phyloP scores from a whole-genome alignment of 2,113 vertebrate genomes.

The Manacus vitellinus region DNA sequence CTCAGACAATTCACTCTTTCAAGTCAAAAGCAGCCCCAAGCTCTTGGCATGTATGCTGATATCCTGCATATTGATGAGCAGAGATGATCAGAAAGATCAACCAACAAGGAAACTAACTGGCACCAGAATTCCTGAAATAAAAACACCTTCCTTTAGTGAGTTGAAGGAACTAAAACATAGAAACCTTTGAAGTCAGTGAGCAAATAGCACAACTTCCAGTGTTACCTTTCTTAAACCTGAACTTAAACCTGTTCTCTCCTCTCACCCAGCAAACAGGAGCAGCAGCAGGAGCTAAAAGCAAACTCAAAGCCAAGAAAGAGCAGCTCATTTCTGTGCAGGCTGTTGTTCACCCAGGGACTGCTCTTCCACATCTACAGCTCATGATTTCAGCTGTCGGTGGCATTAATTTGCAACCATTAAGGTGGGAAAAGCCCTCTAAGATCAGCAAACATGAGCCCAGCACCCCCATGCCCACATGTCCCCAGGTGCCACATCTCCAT shows the following conservation, averaged over 20 bases:
- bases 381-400: not conserved
- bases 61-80: not conserved
- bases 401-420: not conserved
- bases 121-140: not conserved
- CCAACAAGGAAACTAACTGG: not conserved
- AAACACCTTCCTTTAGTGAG: not conserved
- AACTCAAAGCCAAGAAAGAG: not conserved
- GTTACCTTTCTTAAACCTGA: not conserved
- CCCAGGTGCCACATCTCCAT: not conserved
- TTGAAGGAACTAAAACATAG: not conserved
- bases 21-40: not conserved
- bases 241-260: not conserved
- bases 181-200: not conserved
- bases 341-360: fast-evolving
- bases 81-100: not conserved
- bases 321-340: not conserved
- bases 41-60: not conserved
- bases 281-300: not conserved
- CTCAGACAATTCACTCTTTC: not conserved
- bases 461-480: not conserved
- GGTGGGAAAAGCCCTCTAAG: not conserved
- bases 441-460: not conserved
- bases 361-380: fast-evolving
- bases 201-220: not conserved
- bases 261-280: not conserved